Evolutionary conservation across 2,113 vertebrate species (phyloP).

Genomic region (Triplophysa dalaica): DNA sequence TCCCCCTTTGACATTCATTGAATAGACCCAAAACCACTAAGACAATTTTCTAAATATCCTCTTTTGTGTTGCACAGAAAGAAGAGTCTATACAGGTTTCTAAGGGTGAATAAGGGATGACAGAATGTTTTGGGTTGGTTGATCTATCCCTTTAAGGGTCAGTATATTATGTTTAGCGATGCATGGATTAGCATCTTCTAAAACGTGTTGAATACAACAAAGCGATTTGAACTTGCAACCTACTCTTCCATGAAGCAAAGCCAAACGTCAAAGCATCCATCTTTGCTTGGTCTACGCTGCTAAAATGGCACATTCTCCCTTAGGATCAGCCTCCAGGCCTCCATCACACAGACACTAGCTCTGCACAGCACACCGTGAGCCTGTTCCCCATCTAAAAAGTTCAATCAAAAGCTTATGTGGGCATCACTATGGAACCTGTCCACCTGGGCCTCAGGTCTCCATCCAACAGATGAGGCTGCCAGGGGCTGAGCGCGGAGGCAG

Average conservation of each 20-base stretch:
- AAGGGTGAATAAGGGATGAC: too few relatives aligned
- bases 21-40: too few relatives aligned
- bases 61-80: too few relatives aligned
- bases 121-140: too few relatives aligned
- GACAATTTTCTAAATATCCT: too few relatives aligned
- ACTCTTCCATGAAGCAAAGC: slow-evolving; percentile 18
- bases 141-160: too few relatives aligned
- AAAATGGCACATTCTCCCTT: slow-evolving; percentile 22
- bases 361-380: slow-evolving; percentile 22
- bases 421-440: slow-evolving; percentile 50
- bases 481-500: slow-evolving; percentile 62
- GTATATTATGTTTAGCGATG: too few relatives aligned
- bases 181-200: too few relatives aligned
- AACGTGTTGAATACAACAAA: too few relatives aligned
- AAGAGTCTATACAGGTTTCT: too few relatives aligned
- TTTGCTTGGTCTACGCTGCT: background rate
- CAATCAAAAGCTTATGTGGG: slow-evolving; percentile 53
- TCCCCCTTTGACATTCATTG: too few relatives aligned
- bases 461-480: slow-evolving; percentile 67
- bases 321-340: slow-evolving; percentile 15
- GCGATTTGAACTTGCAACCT: background rate
- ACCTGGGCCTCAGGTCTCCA: slow-evolving; percentile 55
- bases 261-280: slow-evolving; percentile 14
- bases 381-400: slow-evolving; percentile 39
- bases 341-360: background rate